phyloP scores from a whole-genome alignment of 2,888 invertebrate species.

The Andrena minutula region DNA sequence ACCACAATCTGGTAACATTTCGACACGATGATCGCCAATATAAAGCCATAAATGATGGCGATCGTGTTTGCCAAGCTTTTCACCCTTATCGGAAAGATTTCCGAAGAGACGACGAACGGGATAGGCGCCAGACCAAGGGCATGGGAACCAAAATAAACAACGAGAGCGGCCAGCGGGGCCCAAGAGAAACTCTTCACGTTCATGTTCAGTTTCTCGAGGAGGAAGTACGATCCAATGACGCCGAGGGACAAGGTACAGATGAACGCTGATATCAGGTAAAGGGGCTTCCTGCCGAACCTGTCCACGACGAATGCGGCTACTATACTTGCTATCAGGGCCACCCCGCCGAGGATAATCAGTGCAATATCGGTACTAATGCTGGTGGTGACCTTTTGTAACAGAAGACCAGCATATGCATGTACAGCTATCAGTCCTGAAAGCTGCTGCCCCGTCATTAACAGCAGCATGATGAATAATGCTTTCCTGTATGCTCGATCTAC shows the following conservation, averaged over 20 bases:
- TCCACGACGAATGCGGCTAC: slow-evolving; percentile 36
- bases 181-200: not conserved
- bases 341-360: slow-evolving; percentile 33
- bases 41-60: slow-evolving; percentile 47
- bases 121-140: slow-evolving; percentile 53
- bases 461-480: slow-evolving; percentile 32
- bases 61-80: slow-evolving; percentile 62
- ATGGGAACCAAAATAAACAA: slow-evolving; percentile 17
- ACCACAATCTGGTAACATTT: slow-evolving; percentile 45
- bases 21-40: slow-evolving; percentile 33
- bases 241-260: slow-evolving; percentile 22
- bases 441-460: slow-evolving; percentile 58
- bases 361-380: not conserved
- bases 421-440: slow-evolving; percentile 47
- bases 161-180: slow-evolving; percentile 35
- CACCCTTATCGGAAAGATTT: slow-evolving; percentile 62
- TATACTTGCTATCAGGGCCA: not conserved
- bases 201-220: not conserved
- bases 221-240: slow-evolving; percentile 34
- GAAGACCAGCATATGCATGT: slow-evolving; percentile 7
- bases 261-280: slow-evolving; percentile 45
- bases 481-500: slow-evolving; percentile 23
- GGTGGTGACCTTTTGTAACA: slow-evolving; percentile 6
- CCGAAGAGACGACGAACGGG: slow-evolving; percentile 56
- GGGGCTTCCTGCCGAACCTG: slow-evolving; percentile 55